Base-by-base conservation (phyloP, 2,888 invertebrate species). In the Cenopis cana region DNA sequence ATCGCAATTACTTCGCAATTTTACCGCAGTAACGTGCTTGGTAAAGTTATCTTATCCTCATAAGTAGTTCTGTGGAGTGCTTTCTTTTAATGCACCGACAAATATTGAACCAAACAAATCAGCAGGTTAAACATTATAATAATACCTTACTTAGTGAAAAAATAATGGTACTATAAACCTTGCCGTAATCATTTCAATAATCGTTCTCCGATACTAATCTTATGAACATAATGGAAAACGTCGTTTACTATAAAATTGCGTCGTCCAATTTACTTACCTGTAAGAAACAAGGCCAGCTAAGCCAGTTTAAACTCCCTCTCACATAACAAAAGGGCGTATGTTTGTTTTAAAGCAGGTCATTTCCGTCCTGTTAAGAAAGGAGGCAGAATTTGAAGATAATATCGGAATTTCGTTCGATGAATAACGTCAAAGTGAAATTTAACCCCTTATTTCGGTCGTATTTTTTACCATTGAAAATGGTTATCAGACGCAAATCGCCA, bases 341-440 rank as follows among this genome's bases (percentile, higher is more conserved):
- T 38, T 11, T 20, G 38, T 18, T 9, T 2, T 1, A 54, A 54
- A 54, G 24, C 52, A 14, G n/a, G n/a, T 11, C 9, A n/a, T 4
- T 24, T 17, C 2, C 52, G 54, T 5, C 64, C 38, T 54, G 14
- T 64, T 54, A 38, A 20, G 18, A n/a, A 18, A 52, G 9, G 10
- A 24, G 18, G 4, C 20, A 20, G 33, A n/a, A 65, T 70, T 70
- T 70, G 29, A 36, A 24, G 70, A 70, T 70, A 70, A 60, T 59
- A 70, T 66, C 65, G 57, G 59, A 24, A 55, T 68, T 41, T 46
- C 46, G 46, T 68, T 41, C 60, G 59, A 55, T 70, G 54, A 66
- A 65, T 66, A 70, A 70, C 18, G 52, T 20, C 41, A 33, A 70
- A 70, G 65, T 60, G 70, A 70, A 60, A 54, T 70, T 66, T 60